Conservation (phyloP, 2,113 vertebrate genomes). For the Petrocephalus microphthalmus region DNA sequence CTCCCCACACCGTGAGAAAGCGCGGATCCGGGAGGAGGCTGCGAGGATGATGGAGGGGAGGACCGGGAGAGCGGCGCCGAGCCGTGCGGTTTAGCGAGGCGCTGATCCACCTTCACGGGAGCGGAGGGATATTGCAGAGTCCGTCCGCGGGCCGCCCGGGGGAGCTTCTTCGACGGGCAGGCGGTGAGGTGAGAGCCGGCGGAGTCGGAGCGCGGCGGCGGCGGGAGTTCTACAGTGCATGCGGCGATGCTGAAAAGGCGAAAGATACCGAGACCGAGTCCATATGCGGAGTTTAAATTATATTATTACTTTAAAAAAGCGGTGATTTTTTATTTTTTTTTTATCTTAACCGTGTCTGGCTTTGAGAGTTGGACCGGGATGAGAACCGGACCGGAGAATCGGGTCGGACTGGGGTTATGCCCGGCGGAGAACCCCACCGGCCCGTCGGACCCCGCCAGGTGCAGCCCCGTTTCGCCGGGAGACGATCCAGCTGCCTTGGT, state of each 20-base stretch:
- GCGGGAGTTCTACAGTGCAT: neutral
- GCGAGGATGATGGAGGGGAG: conserved; percentile 32
- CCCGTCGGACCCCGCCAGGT: neutral
- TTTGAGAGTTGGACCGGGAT: neutral
- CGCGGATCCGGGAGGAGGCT: conserved; percentile 27
- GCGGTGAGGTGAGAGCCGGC: neutral
- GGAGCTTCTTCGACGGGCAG: neutral
- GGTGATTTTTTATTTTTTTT: neutral
- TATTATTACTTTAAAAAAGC: neutral
- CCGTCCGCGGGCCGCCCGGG: neutral
- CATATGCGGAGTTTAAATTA: neutral
- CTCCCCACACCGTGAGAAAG: conserved; percentile 31
- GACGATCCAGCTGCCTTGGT: neutral
- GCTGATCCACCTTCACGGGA: neutral
- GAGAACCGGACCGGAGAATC: neutral
- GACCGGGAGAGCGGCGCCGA: conserved; percentile 26
- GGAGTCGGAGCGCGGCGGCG: neutral
- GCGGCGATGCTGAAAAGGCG: neutral
- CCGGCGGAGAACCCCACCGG: neutral
- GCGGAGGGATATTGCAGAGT: neutral
- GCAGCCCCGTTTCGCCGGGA: neutral
- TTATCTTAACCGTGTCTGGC: neutral
- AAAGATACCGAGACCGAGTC: neutral
- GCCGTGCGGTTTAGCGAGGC: neutral
- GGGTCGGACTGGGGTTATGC: neutral